Evolutionary conservation across 2,797 vertebrate genomes (phyloP).

Genomic region (Siniperca obscura): DNA sequence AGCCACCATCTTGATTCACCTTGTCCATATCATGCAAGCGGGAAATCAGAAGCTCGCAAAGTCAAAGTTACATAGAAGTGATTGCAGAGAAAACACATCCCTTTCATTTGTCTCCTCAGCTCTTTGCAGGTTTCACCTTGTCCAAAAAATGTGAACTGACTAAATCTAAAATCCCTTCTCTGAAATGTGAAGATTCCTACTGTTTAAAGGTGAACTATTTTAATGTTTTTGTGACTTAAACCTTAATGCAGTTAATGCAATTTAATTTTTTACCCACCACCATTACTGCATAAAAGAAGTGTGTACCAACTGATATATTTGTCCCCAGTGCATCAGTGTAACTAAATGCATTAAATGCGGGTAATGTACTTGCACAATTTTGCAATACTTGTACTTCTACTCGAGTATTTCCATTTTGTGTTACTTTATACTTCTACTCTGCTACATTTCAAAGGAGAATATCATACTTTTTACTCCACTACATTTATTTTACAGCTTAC

Average conservation of each 20-base stretch:
- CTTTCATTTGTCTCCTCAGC: neutral
- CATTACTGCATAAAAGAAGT: neutral
- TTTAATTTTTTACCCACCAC: neutral
- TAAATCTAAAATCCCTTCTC: neutral
- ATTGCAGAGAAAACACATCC: neutral
- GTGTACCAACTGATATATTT: neutral
- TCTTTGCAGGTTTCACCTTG: neutral
- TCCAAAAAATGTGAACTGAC: neutral
- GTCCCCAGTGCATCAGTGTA: neutral
- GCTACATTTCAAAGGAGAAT: neutral
- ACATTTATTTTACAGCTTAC: neutral
- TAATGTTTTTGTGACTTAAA: neutral
- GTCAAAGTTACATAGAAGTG: neutral
- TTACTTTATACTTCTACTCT: neutral
- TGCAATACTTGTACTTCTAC: neutral
- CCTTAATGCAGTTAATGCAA: neutral
- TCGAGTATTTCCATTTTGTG: too few species aligned
- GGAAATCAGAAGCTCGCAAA: slow-evolving; percentile 7
- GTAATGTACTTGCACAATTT: neutral
- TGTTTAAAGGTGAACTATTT: neutral
- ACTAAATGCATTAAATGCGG: neutral
- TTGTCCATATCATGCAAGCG: neutral
- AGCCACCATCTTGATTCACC: slow-evolving; percentile 8
- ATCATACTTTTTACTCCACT: too few species aligned
- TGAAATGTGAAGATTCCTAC: neutral